Conservation (phyloP, 2,797 vertebrate genomes). For the Orestias chungarensis region DNA sequence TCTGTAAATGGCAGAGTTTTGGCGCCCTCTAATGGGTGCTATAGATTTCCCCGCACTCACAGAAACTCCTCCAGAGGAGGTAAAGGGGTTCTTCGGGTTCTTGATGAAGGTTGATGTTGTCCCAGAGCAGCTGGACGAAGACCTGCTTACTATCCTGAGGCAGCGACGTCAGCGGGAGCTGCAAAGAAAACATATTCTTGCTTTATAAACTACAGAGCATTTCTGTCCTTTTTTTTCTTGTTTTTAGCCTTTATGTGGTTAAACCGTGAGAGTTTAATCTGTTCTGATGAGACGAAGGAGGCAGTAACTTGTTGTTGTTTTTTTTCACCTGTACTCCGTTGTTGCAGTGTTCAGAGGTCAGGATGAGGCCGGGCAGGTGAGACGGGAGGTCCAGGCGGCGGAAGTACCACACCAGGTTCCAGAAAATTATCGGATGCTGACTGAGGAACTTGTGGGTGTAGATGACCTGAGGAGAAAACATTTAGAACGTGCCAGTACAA, state of each 20-base stretch:
- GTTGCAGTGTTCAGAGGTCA: conserved; percentile 97
- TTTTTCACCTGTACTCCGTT: conserved; percentile 88
- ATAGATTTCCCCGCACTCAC: conserved; percentile 78
- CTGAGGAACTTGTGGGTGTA: conserved; percentile 97
- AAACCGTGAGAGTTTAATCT: not conserved
- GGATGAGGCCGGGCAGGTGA: conserved; percentile 93
- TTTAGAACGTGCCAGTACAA: rapidly evolving
- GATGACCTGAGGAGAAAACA: conserved; percentile 81
- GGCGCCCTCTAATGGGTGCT: conserved; percentile 18
- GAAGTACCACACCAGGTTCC: conserved; percentile 99
- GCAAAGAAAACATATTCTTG: conserved; percentile 23
- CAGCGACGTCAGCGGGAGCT: conserved; percentile 92
- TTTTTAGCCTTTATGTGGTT: not conserved
- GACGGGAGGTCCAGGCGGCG: conserved; percentile 91
- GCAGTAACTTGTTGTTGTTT: rapidly evolving
- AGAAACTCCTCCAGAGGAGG: conserved; percentile 89
- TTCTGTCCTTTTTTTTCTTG: not conserved
- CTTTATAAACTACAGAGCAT: not conserved
- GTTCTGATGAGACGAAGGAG: not conserved
- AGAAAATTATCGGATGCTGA: conserved; percentile 98
- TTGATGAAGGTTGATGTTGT: conserved; percentile 95
- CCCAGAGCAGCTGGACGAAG: conserved; percentile 94
- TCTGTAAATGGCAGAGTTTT: not conserved
- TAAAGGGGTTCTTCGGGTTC: conserved; percentile 91
- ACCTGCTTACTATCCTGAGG: conserved; percentile 95